Conservation (phyloP, 2,888 invertebrate genomes). For the Clistopyga incitator region DNA sequence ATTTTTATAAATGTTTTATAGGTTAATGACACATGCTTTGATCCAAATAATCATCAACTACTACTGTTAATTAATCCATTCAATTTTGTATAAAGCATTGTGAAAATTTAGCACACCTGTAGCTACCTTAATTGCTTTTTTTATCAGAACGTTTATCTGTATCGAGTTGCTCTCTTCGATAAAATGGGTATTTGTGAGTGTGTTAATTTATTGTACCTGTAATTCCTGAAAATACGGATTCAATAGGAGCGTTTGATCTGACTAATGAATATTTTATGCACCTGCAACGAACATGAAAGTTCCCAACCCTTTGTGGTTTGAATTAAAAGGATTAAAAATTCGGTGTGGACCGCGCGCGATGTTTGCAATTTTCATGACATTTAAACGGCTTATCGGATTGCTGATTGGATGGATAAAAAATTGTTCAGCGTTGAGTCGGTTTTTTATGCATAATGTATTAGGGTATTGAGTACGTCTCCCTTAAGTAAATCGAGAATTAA, state of each 20-base stretch:
- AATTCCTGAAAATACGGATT: slow-evolving; percentile 18
- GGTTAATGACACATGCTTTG: no score
- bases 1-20: no score
- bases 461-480: no score
- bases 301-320: slow-evolving; percentile 4
- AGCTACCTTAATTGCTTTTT: neutral
- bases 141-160: neutral
- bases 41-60: no score
- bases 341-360: neutral
- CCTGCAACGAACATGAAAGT: slow-evolving; percentile 40
- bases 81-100: no score
- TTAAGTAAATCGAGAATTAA: neutral
- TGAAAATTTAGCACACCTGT: no score
- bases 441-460: neutral
- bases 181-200: neutral
- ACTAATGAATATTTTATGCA: slow-evolving; percentile 15
- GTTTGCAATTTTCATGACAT: slow-evolving; percentile 19
- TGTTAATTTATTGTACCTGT: slow-evolving; percentile 3
- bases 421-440: neutral
- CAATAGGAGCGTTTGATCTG: slow-evolving; percentile 27
- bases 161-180: neutral
- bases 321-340: slow-evolving; percentile 3
- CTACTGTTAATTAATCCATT: no score
- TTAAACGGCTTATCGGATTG: slow-evolving; percentile 8
- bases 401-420: neutral